phyloP scores from a whole-genome alignment of 2,888 invertebrate species.

The Melanostoma scalare region DNA sequence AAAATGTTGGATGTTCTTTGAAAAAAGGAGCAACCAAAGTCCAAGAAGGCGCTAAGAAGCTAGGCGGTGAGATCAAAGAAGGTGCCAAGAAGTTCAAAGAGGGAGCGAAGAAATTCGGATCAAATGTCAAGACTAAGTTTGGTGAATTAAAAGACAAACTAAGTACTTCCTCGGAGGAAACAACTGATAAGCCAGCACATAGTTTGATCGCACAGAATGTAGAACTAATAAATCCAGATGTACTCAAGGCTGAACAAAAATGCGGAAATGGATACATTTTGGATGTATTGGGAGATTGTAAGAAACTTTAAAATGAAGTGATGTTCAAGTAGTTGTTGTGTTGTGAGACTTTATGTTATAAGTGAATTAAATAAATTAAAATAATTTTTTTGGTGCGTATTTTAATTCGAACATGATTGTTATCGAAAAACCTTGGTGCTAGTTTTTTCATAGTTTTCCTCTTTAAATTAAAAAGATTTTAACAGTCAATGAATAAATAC shows the following conservation, averaged over 20 bases:
- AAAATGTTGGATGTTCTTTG: slow-evolving; percentile 78
- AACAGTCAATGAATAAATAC: too few relatives aligned
- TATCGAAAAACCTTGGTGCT: too few relatives aligned
- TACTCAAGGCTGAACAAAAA: slow-evolving; percentile 78
- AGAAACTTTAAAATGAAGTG: slow-evolving; percentile 69
- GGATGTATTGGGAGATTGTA: slow-evolving; percentile 80
- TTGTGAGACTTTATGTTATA: not conserved
- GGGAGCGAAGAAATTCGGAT: slow-evolving; percentile 78
- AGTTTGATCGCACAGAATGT: slow-evolving; percentile 77
- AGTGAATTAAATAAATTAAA: not conserved
- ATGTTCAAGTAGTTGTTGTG: not conserved
- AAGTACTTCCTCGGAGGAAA: slow-evolving; percentile 77
- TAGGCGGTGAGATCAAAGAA: slow-evolving; percentile 78
- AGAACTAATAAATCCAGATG: slow-evolving; percentile 79
- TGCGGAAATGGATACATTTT: slow-evolving; percentile 80
- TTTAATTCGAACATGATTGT: too few relatives aligned
- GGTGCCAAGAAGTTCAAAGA: slow-evolving; percentile 78
- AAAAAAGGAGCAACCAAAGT: slow-evolving; percentile 78
- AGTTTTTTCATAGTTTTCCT: too few relatives aligned
- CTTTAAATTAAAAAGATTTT: too few relatives aligned
- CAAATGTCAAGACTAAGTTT: slow-evolving; percentile 77
- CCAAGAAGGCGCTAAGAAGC: slow-evolving; percentile 78
- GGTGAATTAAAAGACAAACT: slow-evolving; percentile 78
- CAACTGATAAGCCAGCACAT: slow-evolving; percentile 69
- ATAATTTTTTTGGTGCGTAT: too few relatives aligned